phyloP scores from a whole-genome alignment of 2,113 vertebrate genomes.

The Coryphaenoides rupestris region DNA sequence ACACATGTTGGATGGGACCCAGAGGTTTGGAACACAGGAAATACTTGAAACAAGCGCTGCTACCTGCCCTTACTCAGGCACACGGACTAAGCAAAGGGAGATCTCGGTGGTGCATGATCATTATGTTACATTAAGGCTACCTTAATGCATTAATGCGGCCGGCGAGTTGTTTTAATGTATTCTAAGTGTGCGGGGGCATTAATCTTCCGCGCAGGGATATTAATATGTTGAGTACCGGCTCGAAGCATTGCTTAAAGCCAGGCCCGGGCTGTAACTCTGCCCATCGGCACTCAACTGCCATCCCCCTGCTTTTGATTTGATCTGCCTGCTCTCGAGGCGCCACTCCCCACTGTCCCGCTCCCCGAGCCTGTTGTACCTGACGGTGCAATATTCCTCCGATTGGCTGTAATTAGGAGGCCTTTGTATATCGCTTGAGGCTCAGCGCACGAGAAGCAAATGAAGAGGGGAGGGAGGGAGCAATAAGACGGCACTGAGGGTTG shows the following conservation, averaged over 20 bases:
- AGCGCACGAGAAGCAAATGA: too few species aligned
- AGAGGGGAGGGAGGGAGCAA: neutral
- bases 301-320: constrained; percentile 27
- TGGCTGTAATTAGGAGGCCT: too few species aligned
- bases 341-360: constrained; percentile 1
- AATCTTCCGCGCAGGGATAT: constrained; percentile 14
- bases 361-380: neutral
- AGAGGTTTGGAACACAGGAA: too few species aligned
- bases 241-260: neutral
- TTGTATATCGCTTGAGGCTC: too few species aligned
- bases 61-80: too few species aligned
- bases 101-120: constrained; percentile 2
- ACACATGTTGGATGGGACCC: too few species aligned
- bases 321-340: constrained; percentile 19
- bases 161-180: neutral
- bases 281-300: neutral
- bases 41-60: too few species aligned
- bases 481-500: neutral
- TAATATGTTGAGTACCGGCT: constrained; percentile 10
- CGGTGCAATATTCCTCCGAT: too few species aligned
- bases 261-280: too few species aligned
- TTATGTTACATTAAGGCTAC: neutral
- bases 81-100: too few species aligned
- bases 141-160: neutral
- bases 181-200: constrained; percentile 14